phyloP scores from a whole-genome alignment of 1,140 invertebrate species.

The Drosophila tani region DNA sequence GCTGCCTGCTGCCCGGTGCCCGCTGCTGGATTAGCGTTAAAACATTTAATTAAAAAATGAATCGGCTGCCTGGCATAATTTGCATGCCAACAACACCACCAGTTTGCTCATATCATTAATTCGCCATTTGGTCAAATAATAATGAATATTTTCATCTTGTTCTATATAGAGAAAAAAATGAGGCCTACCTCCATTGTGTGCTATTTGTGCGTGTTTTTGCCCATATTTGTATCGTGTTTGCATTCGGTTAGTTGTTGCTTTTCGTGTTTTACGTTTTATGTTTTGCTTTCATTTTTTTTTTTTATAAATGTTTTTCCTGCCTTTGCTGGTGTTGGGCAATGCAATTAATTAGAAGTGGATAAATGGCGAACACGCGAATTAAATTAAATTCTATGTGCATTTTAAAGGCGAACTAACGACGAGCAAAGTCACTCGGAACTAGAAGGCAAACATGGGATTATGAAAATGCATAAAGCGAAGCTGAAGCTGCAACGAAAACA shows the following conservation, averaged over 20 bases:
- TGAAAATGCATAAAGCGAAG: slow-evolving; percentile 20
- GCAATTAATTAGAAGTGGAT: slow-evolving; percentile 70
- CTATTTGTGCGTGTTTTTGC: slow-evolving; percentile 5
- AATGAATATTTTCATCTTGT: slow-evolving; percentile 34
- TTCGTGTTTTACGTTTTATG: slow-evolving; percentile 22
- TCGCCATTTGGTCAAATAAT: slow-evolving; percentile 49
- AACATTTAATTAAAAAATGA: slow-evolving; percentile 66
- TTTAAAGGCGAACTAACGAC: slow-evolving; percentile 9
- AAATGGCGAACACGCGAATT: slow-evolving; percentile 35
- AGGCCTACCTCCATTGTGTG: background rate
- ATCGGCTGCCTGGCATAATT: slow-evolving; percentile 28
- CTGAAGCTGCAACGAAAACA: background rate
- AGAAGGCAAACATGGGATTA: slow-evolving; percentile 22
- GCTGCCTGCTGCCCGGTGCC: background rate
- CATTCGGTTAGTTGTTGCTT: slow-evolving; percentile 29
- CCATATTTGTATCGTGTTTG: slow-evolving; percentile 34
- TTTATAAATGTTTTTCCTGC: background rate
- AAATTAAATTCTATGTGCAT: slow-evolving; percentile 51
- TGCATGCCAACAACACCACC: slow-evolving; percentile 31
- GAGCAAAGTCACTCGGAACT: background rate
- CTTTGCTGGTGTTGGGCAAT: slow-evolving; percentile 20
- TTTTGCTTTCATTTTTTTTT: background rate
- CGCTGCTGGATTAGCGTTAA: slow-evolving; percentile 32
- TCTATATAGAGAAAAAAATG: background rate
- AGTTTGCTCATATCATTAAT: slow-evolving; percentile 52